phyloP scores from a whole-genome alignment of 2,113 vertebrate genomes.

The Octodon degus region DNA sequence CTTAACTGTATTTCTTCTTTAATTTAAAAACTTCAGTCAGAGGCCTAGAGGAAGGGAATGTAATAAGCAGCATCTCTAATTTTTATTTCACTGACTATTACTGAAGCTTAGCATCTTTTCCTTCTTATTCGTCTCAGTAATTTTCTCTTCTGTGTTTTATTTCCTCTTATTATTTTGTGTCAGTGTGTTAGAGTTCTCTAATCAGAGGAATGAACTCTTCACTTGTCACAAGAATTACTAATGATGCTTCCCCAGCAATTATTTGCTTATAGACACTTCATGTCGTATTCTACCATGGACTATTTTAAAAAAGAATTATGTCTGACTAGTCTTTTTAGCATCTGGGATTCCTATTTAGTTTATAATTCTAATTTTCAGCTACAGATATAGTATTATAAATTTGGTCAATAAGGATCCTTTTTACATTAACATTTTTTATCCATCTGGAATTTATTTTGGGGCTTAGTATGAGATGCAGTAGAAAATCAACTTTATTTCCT shows the following conservation, averaged over 20 bases:
- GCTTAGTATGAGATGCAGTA: not conserved
- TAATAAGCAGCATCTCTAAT: not conserved
- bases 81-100: constrained; percentile 45
- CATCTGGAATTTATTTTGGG: constrained; percentile 44
- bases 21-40: not conserved
- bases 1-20: constrained; percentile 25
- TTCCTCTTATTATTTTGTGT: not conserved
- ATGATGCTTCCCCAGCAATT: not conserved
- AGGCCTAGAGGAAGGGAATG: not conserved
- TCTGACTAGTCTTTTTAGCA: constrained; percentile 42
- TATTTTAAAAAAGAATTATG: not conserved
- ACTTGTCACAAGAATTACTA: not conserved
- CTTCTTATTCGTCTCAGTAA: constrained; percentile 1
- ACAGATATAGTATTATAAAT: constrained; percentile 53
- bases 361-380: constrained; percentile 47
- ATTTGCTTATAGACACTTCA: not conserved
- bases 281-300: not conserved
- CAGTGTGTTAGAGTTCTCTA: not conserved
- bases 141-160: constrained; percentile 1
- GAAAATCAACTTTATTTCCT: constrained; percentile 50
- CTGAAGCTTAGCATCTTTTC: constrained; percentile 13
- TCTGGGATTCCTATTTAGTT: constrained; percentile 49
- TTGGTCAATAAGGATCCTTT: constrained; percentile 56
- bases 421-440: constrained; percentile 47
- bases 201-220: not conserved